phyloP scores from a whole-genome alignment of 2,888 invertebrate species.

The Pollenia amentaria region DNA sequence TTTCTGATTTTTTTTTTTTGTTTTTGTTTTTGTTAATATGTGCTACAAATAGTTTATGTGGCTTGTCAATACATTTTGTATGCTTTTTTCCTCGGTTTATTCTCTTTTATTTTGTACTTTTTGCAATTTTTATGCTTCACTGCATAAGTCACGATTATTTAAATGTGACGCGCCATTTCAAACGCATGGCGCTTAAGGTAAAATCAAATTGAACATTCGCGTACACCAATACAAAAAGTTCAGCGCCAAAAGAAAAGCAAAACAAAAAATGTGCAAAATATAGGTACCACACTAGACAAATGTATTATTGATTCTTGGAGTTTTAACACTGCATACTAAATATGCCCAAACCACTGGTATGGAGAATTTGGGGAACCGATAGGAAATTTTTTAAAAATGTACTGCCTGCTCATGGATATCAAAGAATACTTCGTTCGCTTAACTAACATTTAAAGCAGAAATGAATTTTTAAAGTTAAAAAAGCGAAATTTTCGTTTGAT shows the following conservation, averaged over 20 bases:
- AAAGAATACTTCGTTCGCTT: too few relatives aligned
- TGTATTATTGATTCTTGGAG: constrained; percentile 53
- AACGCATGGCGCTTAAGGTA: constrained; percentile 74
- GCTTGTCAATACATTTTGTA: constrained; percentile 58
- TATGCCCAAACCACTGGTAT: constrained; percentile 26
- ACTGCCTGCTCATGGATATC: neutral
- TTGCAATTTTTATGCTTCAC: constrained; percentile 74
- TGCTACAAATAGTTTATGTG: constrained; percentile 61
- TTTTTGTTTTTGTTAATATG: constrained; percentile 17
- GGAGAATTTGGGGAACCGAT: neutral
- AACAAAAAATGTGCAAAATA: neutral
- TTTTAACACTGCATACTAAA: constrained; percentile 66
- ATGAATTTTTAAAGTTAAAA: too few relatives aligned
- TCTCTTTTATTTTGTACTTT: constrained; percentile 30
- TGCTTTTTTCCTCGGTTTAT: constrained; percentile 24
- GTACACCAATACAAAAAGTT: neutral
- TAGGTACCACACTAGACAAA: constrained; percentile 39
- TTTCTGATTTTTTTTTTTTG: neutral
- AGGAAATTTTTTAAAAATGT: constrained; percentile 16
- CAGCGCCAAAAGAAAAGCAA: constrained; percentile 5
- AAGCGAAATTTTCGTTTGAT: too few relatives aligned
- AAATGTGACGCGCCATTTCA: constrained; percentile 73
- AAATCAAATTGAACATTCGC: constrained; percentile 62
- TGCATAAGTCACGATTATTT: constrained; percentile 76
- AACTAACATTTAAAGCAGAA: too few relatives aligned